These are phyloP conservation scores for Dasypus novemcinctus DNA, from an alignment of 2,113 vertebrate genomes.

Conservation along the genomic window DNA sequence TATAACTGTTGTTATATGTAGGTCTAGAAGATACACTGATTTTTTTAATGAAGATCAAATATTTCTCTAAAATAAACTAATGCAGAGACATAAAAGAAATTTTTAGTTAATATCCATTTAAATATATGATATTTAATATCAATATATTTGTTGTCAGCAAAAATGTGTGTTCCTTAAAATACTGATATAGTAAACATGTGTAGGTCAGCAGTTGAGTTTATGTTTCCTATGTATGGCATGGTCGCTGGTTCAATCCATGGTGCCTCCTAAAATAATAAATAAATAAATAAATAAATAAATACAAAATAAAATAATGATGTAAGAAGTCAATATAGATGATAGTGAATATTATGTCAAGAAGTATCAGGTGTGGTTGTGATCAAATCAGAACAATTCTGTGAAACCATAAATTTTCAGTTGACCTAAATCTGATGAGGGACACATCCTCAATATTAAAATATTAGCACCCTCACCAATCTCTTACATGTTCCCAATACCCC, in stretches of 20 bases:
- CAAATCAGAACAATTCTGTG: background rate
- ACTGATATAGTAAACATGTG: background rate
- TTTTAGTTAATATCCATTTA: background rate
- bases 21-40: background rate
- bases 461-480: background rate
- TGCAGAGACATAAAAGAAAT: background rate
- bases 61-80: background rate
- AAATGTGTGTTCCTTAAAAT: background rate
- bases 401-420: background rate
- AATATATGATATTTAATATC: background rate
- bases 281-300: too few species aligned
- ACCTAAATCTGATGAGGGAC: background rate
- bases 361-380: background rate
- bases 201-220: too few species aligned
- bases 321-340: background rate
- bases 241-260: too few species aligned
- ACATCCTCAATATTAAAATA: background rate
- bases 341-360: background rate
- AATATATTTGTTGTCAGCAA: background rate
- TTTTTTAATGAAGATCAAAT: background rate
- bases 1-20: background rate
- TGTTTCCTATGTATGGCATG: too few species aligned
- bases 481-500: background rate
- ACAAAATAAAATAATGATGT: background rate
- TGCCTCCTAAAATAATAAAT: too few species aligned